A percentile compares a stretch with the other conserved stretches of the same genome.
Conservation (phyloP, 2,113 vertebrate genomes). For the Ptilonorhynchus violaceus region DNA sequence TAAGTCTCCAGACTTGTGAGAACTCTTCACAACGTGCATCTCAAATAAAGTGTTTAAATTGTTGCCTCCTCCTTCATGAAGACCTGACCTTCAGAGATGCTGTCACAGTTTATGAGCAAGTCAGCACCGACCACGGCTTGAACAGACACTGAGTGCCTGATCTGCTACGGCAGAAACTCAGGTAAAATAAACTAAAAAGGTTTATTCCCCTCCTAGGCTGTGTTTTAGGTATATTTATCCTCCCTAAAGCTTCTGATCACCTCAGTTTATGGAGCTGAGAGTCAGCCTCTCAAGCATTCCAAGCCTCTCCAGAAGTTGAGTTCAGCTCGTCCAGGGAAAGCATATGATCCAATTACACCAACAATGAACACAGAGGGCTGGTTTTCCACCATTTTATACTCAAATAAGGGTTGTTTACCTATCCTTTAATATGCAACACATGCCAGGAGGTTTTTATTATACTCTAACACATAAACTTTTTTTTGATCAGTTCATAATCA, state of each 20-base stretch:
- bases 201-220: neutral
- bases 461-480: neutral
- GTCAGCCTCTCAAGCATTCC: neutral
- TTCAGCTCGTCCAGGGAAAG: neutral
- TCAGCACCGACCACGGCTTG: neutral
- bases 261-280: neutral
- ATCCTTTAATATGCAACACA: neutral
- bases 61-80: neutral
- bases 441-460: neutral
- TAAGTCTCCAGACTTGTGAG: neutral
- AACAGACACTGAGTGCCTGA: neutral
- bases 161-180: neutral
- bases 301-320: neutral
- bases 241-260: neutral
- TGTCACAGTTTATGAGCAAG: neutral
- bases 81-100: neutral
- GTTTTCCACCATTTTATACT: neutral
- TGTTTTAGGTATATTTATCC: neutral
- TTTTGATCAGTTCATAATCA: neutral
- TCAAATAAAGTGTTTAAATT: neutral
- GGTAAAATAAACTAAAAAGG: neutral
- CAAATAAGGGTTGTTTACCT: neutral
- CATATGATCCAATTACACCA: neutral
- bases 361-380: neutral
- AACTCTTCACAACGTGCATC: neutral